Evolutionary conservation across 2,113 vertebrate genomes (phyloP).

Genomic region (Eolophus roseicapilla): DNA sequence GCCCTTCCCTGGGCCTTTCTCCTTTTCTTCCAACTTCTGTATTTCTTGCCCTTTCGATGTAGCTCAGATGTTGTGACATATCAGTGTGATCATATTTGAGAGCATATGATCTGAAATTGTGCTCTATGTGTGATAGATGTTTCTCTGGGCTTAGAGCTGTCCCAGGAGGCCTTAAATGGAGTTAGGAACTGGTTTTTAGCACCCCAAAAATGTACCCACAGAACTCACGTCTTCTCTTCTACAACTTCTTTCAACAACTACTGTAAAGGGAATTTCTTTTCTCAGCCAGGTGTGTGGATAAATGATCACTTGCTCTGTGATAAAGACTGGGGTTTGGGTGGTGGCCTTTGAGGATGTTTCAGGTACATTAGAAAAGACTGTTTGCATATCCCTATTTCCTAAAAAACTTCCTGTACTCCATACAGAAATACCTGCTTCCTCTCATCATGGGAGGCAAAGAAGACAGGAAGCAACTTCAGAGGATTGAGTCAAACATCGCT

Average conservation of each 20-base stretch:
- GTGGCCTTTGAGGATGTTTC: background rate
- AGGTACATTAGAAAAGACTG: background rate
- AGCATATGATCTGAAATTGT: background rate
- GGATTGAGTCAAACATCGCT: constrained; percentile 91
- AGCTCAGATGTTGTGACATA: background rate
- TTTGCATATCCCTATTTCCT: background rate
- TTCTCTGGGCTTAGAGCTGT: background rate
- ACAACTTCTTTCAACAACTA: background rate
- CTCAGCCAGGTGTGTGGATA: background rate
- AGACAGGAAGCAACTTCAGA: constrained; percentile 98
- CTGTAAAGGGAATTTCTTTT: background rate
- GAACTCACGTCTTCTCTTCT: background rate
- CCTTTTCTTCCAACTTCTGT: background rate
- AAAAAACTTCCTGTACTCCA: constrained; percentile 54
- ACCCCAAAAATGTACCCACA: background rate
- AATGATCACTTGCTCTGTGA: background rate
- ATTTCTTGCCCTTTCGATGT: background rate
- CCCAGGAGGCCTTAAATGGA: background rate
- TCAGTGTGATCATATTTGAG: background rate
- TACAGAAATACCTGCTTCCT: constrained; percentile 97
- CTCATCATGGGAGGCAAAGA: constrained; percentile 94
- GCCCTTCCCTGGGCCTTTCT: background rate
- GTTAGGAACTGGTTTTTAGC: background rate
- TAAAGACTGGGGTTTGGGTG: background rate
- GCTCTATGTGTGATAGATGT: background rate